These are phyloP conservation scores for Helarctos malayanus DNA, from an alignment of 2,797 vertebrate species.

Conservation along the genomic window DNA sequence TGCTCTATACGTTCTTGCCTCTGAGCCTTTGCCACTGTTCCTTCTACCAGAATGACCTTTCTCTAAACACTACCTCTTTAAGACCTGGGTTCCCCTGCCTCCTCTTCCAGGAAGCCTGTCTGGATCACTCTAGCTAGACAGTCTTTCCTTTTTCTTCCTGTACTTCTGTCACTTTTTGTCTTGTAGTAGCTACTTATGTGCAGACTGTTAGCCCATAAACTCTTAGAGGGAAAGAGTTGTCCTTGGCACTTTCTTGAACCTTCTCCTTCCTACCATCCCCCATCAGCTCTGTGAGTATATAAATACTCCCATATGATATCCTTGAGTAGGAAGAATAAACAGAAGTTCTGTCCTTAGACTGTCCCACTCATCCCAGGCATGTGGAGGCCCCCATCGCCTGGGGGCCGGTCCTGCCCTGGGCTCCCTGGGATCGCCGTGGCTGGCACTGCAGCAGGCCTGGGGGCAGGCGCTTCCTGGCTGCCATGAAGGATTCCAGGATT, in stretches of 20 bases:
- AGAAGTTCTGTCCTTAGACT: not conserved
- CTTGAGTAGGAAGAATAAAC: not conserved
- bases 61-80: not conserved
- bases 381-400: fast-evolving
- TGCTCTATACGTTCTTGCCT: not conserved
- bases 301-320: not conserved
- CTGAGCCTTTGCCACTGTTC: not conserved
- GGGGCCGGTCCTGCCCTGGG: not conserved
- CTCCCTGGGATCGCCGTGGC: not conserved
- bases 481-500: not conserved
- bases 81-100: not conserved
- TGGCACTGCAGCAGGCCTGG: not conserved
- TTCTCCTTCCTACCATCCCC: fast-evolving
- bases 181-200: not conserved
- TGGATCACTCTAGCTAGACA: not conserved
- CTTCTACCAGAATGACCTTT: not conserved
- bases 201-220: not conserved
- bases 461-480: not conserved
- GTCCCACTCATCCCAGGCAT: not conserved
- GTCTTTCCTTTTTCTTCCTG: not conserved
- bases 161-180: not conserved
- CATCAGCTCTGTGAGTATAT: not conserved
- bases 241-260: not conserved
- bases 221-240: not conserved
- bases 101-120: not conserved